A percentile compares a stretch with the other conserved stretches of the same genome.
These are phyloP conservation scores for Ameiurus melas DNA, from an alignment of 2,113 vertebrate species.

Conservation along the genomic window DNA sequence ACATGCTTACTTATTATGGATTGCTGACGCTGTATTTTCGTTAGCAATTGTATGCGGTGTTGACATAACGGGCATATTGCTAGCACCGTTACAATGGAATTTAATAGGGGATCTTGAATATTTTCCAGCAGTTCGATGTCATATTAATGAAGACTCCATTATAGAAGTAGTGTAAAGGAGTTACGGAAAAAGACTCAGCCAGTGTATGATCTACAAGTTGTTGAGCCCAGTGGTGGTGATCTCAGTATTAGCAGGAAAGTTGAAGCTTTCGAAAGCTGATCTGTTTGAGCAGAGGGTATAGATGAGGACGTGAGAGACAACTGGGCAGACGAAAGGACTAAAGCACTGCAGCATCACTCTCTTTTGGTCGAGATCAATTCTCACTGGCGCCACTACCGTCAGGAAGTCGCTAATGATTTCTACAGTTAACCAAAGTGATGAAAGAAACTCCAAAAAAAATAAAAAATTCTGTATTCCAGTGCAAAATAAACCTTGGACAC, in stretches of 20 bases:
- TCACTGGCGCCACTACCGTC: background rate
- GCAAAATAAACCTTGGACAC: background rate
- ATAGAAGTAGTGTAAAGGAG: background rate
- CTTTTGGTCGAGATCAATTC: background rate
- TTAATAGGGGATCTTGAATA: background rate
- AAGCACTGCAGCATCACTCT: background rate
- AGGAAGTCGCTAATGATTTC: background rate
- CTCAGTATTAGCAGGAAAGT: background rate
- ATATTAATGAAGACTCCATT: background rate
- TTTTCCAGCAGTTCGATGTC: no score
- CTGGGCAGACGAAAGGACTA: background rate
- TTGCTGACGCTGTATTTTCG: background rate
- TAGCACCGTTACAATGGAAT: background rate
- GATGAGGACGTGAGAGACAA: background rate
- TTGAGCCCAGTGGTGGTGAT: background rate
- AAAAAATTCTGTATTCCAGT: no score
- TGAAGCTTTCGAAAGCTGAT: background rate
- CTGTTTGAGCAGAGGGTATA: background rate
- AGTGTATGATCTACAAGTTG: background rate
- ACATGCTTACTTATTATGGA: background rate
- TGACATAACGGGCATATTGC: background rate
- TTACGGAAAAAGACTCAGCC: background rate
- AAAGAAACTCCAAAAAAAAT: background rate
- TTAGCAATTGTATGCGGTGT: background rate
- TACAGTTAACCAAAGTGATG: background rate